Evolutionary conservation across 2,888 invertebrate species (phyloP), one percentile per base, ranked within the genome.

Genomic region (Drosophila anomelani): DNA sequence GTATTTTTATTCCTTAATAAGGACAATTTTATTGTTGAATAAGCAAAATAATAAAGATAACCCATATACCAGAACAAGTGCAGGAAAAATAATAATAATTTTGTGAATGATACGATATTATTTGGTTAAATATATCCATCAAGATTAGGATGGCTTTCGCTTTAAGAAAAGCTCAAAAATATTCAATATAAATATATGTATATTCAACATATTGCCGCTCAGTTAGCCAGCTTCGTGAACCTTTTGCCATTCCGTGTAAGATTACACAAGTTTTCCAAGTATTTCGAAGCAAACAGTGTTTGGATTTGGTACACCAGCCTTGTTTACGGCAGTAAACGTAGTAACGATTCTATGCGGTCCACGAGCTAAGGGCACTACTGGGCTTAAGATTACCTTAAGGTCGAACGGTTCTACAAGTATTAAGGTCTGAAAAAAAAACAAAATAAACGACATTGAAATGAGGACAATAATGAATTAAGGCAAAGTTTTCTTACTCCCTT

Each of bases 41-140:
- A 34, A 34, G 1, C 13, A 34, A 32, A 32, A 32, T 1, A 49
- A 2, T 51, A 20, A 49, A 20, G 13, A 15, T 34, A 17, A 51
- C 32, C 51, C 51, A 20, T 34, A 32, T 34, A 8, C 49, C 32
- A 51, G 32, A 51, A 34, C 0, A 34, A 9, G 51, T 51, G 51
- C 9, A 20, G 34, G 5, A 51, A 15, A 15, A 4, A 34, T 12
- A 49, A 8, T 17, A 49, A 32, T 49, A 13, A 1, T 2, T 8
- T 15, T 8, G 51, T 51, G 34, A 26, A 10, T 10, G 4, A n/a
- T n/a, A n/a, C 10, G 29, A 29, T 29, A 26, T 29, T 47, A 29
- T 10, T 10, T 47, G 2, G 26, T 15, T 4, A 15, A 46, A 29
- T 7, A 44, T 23, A 1, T 6, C 13, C 13, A 7, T 13, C 0